Evolutionary conservation across 2,888 invertebrate genomes (phyloP), one percentile per base, ranked within the genome.

Genomic region (Criorhina ranunculi): DNA sequence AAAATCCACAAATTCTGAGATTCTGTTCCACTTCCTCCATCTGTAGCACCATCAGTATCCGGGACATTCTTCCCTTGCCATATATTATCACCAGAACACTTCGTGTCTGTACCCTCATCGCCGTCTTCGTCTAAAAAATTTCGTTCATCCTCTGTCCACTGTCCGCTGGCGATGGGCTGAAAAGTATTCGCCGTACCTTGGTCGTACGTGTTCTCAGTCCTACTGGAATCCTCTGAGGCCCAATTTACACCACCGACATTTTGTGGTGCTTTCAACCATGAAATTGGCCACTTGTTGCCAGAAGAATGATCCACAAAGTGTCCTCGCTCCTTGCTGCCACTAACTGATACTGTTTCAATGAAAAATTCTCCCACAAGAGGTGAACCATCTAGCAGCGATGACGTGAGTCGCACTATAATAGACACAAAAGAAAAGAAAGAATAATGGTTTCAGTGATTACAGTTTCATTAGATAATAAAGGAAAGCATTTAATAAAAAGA

Each of bases 211-310:
- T 81, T 62, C 0, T 31, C 79, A 44, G 24, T 40, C 49, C 46
- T 51, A 4, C 2, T 4, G 6, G 62, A 49, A 51, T 82, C 67
- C 53, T 24, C 75, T 8, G 67, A 77, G 51, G 60, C 86, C 86
- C 81, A 83, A 86, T 78, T 87, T 67, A 53, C 87, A 70, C 80
- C 80, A 53, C 86, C 87, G 44, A 70, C 87, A 67, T 87, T 87
- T 73, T 86, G 88, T 44, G 88, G 81, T 81, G 88, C 49, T 80
- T 83, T 88, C 86, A 89, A 87, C 88, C 88, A 88, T 87, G 88
- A 88, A 86, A 89, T 87, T 87, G 89, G 89, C 88, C 88, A 88
- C 88, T 88, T 89, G 89, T 89, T 89, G 88, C 89, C 87, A 44
- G 86, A 80, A 75, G 86, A 72, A 80, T 88, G 87, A 62, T 87